Evolutionary conservation across 1,140 invertebrate genomes (phyloP).

Genomic region (Drosophila rhopaloa): DNA sequence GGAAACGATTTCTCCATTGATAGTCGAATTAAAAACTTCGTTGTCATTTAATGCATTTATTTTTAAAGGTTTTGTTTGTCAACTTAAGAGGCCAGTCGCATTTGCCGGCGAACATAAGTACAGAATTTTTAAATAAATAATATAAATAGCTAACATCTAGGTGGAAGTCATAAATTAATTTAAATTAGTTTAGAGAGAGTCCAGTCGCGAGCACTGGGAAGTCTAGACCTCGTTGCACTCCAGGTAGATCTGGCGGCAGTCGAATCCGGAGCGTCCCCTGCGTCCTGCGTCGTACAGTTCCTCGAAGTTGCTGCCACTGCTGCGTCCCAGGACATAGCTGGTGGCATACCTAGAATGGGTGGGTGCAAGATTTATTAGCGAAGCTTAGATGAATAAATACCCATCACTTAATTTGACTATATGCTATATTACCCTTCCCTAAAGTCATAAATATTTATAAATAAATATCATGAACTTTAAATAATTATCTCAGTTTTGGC

Average conservation of each 20-base stretch:
- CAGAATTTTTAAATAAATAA: conserved; percentile 74
- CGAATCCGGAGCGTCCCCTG: conserved; percentile 92
- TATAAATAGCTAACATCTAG: conserved; percentile 75
- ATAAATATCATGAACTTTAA: no score
- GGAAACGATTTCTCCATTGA: no score
- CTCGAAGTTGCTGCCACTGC: conserved; percentile 90
- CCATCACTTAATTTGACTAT: no score
- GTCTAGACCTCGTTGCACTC: conserved; percentile 94
- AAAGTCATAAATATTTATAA: no score
- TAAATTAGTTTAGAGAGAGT: conserved; percentile 71
- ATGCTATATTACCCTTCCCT: no score
- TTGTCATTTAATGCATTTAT: conserved; percentile 29
- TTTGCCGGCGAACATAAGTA: conserved; percentile 49
- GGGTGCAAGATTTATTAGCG: not conserved
- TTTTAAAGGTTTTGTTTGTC: conserved; percentile 31
- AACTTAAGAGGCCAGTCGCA: conserved; percentile 41
- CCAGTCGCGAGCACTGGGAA: conserved; percentile 48
- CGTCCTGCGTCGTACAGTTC: conserved; percentile 93
- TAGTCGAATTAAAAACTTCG: not conserved
- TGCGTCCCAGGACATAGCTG: conserved; percentile 92
- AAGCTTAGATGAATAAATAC: not conserved
- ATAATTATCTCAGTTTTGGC: no score
- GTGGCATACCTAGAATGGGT: conserved; percentile 90
- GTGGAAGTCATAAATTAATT: conserved; percentile 77
- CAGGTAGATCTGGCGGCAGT: conserved; percentile 92